Base-by-base conservation (phyloP, 2,888 invertebrate species). In the Zaprionus obscuricornis region DNA sequence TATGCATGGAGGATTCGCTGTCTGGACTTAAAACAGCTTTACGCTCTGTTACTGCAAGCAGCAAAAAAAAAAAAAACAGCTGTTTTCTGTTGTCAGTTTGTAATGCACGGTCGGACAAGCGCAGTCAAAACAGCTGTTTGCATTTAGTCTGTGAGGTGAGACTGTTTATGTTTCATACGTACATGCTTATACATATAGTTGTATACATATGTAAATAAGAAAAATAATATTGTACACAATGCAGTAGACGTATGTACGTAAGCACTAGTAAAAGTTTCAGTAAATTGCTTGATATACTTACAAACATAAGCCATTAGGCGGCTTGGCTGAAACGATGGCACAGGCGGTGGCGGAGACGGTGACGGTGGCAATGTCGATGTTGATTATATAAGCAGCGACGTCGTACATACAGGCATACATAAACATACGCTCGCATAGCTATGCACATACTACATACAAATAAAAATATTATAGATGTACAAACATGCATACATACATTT, bases 281-380 rank as follows among this genome's bases (percentile, higher is more conserved):
- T 62, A 83, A 76, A 83, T 76, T 76, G 65, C 79, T 77, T 57
- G 56, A 55, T 57, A 85, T 78, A 78, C 78, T 78, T 85, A 78
- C 78, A 84, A 55, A 72, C 60, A 81, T 81, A 81, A 77, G 62
- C 65, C 84, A 77, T 77, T 79, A 83, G 81, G 63, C 73, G 54
- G 69, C 33, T 47, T 45, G 49, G n/a, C 49, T 60, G 49, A 55
- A 60, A 31, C 51, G 47, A 40, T 45, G 46, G n/a, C 43, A 13
- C 24, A 58, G 71, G 57, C 50, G 70, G 42, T 64, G 68, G n/a
- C n/a, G n/a, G n/a, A n/a, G n/a, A n/a, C 49, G 68, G 49, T 59
- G 62, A 31, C 51, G 47, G 31, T 45, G 46, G n/a, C 43, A 13
- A 27, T 65, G 71, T 66, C 50, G 70, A 43, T 64, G 68, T 58